Conservation (phyloP, 2,888 invertebrate genomes). For the Shargacucullia verbasci region DNA sequence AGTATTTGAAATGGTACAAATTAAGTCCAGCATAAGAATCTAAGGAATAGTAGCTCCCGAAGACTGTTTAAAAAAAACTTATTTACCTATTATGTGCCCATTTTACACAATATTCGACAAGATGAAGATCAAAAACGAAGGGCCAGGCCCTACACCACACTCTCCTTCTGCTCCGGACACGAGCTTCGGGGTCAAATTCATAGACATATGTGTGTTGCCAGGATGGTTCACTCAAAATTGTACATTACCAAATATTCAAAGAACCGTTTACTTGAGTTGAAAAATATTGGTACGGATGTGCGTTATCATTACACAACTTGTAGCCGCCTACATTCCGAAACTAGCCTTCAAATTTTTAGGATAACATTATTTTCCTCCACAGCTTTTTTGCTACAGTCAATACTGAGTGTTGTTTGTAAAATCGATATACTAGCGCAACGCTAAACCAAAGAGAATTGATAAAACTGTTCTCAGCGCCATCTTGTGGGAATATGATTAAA, state of each 20-base stretch:
- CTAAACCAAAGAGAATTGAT: constrained; percentile 75
- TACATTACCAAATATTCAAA: constrained; percentile 23
- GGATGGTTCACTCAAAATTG: constrained; percentile 40
- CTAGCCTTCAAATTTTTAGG: constrained; percentile 9
- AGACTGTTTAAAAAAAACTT: constrained; percentile 63
- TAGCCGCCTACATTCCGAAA: background rate
- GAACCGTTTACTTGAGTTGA: constrained; percentile 18
- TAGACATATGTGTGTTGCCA: constrained; percentile 87
- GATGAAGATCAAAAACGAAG: constrained; percentile 86
- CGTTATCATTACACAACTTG: constrained; percentile 4
- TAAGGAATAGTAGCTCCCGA: constrained; percentile 32
- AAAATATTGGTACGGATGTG: background rate
- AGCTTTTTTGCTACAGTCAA: constrained; percentile 76
- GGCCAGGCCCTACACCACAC: constrained; percentile 87
- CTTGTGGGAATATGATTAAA: constrained; percentile 59
- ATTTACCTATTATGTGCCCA: constrained; percentile 89
- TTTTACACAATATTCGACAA: constrained; percentile 84
- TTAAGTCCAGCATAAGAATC: constrained; percentile 49
- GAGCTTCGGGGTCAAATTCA: constrained; percentile 89
- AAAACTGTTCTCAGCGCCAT: constrained; percentile 72
- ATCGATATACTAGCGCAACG: constrained; percentile 87
- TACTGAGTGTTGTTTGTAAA: constrained; percentile 72
- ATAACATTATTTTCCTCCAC: constrained; percentile 39
- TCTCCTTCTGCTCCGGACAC: constrained; percentile 87
- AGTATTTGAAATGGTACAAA: constrained; percentile 75